Evolutionary conservation across 2,888 invertebrate species (phyloP).

Genomic region (Salticus scenicus): DNA sequence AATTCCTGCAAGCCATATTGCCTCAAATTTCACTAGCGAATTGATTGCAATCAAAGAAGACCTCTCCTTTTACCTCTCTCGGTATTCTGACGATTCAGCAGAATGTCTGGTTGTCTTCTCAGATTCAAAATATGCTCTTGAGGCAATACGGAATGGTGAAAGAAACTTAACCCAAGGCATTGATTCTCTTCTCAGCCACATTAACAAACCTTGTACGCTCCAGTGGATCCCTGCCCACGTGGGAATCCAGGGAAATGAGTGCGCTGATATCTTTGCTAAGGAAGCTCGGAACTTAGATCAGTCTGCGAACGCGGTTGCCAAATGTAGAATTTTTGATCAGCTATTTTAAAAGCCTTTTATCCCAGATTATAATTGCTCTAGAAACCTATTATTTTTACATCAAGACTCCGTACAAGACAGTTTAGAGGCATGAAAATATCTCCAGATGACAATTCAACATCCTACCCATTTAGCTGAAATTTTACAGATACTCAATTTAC

Average conservation of each 20-base stretch:
- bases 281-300: conserved; percentile 6
- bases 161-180: neutral
- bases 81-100: neutral
- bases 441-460: neutral
- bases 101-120: conserved; percentile 5
- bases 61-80: neutral
- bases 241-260: conserved; percentile 9
- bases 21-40: no score
- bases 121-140: neutral
- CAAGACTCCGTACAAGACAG: no score
- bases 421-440: neutral
- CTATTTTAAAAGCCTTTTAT: neutral
- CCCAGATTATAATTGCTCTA: neutral
- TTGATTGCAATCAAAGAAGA: no score
- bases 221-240: conserved; percentile 9
- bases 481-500: no score
- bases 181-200: neutral
- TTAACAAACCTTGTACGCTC: neutral
- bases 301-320: neutral
- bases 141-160: conserved; percentile 2
- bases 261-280: conserved; percentile 6
- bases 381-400: neutral
- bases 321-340: neutral
- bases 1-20: no score
- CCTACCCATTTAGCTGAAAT: neutral